Conservation (phyloP, 2,797 vertebrate species). For the Falco berigora region DNA sequence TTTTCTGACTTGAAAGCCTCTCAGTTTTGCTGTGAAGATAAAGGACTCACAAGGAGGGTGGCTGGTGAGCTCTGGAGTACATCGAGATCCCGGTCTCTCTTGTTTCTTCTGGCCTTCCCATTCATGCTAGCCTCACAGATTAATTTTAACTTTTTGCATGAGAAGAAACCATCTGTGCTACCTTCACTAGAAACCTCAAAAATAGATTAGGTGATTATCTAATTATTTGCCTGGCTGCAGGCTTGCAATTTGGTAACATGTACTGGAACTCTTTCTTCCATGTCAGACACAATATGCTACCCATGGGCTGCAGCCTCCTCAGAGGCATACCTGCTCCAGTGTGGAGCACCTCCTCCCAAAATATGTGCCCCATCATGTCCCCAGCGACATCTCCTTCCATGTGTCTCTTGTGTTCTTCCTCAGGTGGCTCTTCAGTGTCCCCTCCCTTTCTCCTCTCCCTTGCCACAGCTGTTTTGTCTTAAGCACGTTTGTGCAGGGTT, state of each 20-base stretch:
- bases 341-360: not conserved
- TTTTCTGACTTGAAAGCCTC: not conserved
- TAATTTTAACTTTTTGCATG: not conserved
- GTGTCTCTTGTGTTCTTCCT: not conserved
- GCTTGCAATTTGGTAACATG: not conserved
- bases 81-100: not conserved
- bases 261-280: not conserved
- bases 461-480: not conserved
- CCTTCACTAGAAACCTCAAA: not conserved
- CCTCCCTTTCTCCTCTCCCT: not conserved
- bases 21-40: not conserved
- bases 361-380: fast-evolving
- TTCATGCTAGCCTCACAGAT: not conserved
- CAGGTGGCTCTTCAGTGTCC: not conserved
- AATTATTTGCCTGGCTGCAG: not conserved
- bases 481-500: not conserved
- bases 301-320: not conserved
- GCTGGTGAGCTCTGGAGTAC: not conserved
- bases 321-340: not conserved
- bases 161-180: not conserved
- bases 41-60: not conserved
- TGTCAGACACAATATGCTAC: not conserved
- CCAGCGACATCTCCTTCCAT: not conserved
- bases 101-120: not conserved
- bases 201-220: not conserved